These are phyloP conservation scores for Bombus difficillimus DNA, from an alignment of 1,140 invertebrate species.

Conservation along the genomic window DNA sequence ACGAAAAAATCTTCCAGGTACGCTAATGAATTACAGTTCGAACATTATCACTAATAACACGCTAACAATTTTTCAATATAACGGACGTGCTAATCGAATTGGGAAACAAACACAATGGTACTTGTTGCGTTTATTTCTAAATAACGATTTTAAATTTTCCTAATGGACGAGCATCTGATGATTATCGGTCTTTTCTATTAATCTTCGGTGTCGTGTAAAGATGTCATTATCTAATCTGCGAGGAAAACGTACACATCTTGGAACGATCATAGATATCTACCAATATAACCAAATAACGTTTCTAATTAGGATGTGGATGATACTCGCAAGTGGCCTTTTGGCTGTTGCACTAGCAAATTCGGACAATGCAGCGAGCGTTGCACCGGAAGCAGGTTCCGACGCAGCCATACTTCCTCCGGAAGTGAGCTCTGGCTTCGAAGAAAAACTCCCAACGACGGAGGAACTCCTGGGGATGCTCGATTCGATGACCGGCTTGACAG, in stretches of 20 bases:
- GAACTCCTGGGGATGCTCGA: conserved; percentile 84
- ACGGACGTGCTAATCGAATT: not conserved
- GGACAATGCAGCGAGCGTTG: conserved; percentile 4
- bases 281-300: not conserved
- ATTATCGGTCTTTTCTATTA: not conserved
- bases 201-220: not conserved
- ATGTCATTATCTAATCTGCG: conserved; percentile 14
- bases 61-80: too few relatives aligned
- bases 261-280: not conserved
- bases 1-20: not conserved
- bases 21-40: not conserved
- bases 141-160: not conserved
- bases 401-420: not conserved
- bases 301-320: conserved; percentile 56
- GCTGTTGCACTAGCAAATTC: conserved; percentile 22
- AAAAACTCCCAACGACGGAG: conserved; percentile 81
- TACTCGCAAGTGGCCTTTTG: conserved; percentile 24
- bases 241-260: not conserved
- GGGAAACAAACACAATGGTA: not conserved
- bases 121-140: not conserved
- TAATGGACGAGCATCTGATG: not conserved
- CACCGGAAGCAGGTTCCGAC: not conserved
- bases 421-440: conserved; percentile 23
- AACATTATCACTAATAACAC: not conserved
- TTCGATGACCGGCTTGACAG: conserved; percentile 81